A percentile compares a stretch with the other conserved stretches of the same genome.
phyloP scores from a whole-genome alignment of 2,113 vertebrate genomes.

The Podarcis cretensis region DNA sequence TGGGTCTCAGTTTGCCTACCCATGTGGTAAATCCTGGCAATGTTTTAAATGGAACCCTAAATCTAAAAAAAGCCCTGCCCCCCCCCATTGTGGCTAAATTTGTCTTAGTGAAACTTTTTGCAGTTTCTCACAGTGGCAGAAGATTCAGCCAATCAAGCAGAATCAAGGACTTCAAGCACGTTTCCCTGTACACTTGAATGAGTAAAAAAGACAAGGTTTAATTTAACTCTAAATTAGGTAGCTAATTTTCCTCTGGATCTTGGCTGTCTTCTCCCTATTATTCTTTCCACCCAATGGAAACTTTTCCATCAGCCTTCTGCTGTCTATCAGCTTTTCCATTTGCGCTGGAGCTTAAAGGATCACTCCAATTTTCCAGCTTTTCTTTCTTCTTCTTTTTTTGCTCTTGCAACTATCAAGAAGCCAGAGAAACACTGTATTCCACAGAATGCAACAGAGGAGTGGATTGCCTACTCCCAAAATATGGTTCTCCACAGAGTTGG shows the following conservation, averaged over 20 bases:
- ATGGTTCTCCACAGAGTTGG: background rate
- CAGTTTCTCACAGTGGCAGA: conserved; percentile 32
- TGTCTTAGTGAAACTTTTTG: conserved; percentile 28
- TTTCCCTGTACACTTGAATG: conserved; percentile 17
- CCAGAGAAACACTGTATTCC: conserved; percentile 52
- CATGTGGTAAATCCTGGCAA: conserved; percentile 4
- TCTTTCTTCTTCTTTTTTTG: background rate
- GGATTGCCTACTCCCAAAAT: background rate
- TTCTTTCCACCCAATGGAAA: conserved; percentile 25
- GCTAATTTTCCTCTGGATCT: conserved; percentile 55
- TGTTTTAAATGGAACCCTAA: background rate
- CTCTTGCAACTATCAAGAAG: conserved; percentile 33
- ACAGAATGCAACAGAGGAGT: too few species aligned
- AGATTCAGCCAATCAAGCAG: background rate
- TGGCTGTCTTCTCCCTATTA: conserved; percentile 46
- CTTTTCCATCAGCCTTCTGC: background rate
- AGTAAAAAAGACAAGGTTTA: conserved; percentile 48
- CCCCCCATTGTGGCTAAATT: background rate
- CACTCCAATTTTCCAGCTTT: background rate
- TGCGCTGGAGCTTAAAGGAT: conserved; percentile 35
- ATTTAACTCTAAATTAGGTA: conserved; percentile 65
- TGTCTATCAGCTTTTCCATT: conserved; percentile 39
- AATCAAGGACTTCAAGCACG: conserved; percentile 43
- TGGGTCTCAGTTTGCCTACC: too few species aligned
- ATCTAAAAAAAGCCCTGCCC: background rate